These are phyloP conservation scores for Varecia variegata DNA, from an alignment of 2,797 vertebrate species.

Conservation along the genomic window DNA sequence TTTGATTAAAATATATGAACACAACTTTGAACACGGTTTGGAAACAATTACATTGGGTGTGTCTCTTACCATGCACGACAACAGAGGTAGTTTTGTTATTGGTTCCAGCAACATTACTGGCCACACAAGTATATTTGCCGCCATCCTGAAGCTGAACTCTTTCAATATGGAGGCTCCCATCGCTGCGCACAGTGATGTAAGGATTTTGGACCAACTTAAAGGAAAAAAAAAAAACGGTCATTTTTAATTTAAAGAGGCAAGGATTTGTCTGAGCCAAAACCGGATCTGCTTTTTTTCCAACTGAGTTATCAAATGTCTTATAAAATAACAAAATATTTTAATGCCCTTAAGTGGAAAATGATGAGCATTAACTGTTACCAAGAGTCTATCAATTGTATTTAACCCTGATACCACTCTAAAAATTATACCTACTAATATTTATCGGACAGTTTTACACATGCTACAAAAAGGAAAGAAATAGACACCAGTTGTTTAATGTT, in stretches of 20 bases:
- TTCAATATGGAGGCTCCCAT: slow-evolving; percentile 96
- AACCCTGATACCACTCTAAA: not conserved
- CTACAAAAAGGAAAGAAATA: not conserved
- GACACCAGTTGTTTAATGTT: not conserved
- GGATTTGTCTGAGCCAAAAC: not conserved
- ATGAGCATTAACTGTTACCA: not conserved
- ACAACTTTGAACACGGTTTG: not conserved
- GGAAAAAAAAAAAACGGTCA: not conserved
- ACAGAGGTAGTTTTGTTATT: slow-evolving; percentile 91
- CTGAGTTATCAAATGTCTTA: not conserved
- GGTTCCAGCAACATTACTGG: slow-evolving; percentile 91
- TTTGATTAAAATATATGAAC: slow-evolving; percentile 1
- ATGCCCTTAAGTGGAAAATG: not conserved
- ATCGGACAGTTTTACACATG: not conserved
- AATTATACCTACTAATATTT: not conserved
- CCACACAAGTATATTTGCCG: slow-evolving; percentile 94
- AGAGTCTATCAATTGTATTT: not conserved
- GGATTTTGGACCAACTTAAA: slow-evolving; percentile 91
- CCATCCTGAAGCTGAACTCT: slow-evolving; percentile 90
- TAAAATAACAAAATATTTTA: slow-evolving; percentile 27
- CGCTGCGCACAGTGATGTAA: slow-evolving; percentile 90
- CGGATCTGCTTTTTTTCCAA: not conserved
- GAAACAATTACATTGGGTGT: not conserved
- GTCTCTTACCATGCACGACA: slow-evolving; percentile 90
- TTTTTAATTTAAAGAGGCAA: slow-evolving; percentile 27